Evolutionary conservation across 2,888 invertebrate species (phyloP).

Genomic region (Stramonita haemastoma): DNA sequence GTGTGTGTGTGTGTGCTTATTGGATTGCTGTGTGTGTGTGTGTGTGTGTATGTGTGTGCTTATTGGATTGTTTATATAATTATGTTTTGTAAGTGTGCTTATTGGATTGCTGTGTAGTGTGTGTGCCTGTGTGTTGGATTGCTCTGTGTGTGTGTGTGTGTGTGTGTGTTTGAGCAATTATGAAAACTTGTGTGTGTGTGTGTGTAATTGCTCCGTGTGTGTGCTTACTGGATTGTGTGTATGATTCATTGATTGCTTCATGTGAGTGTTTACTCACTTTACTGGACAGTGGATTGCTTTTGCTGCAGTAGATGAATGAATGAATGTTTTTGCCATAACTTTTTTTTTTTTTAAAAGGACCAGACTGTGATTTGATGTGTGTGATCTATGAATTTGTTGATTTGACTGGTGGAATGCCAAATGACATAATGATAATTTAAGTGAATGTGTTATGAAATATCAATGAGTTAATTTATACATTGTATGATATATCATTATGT

Average conservation of each 20-base stretch:
- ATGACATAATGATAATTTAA: not conserved
- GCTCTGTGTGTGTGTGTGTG: not conserved
- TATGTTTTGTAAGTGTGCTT: too few species aligned
- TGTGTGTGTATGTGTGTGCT: too few species aligned
- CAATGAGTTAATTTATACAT: not conserved
- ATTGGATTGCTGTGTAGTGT: not conserved
- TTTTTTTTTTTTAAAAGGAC: slow-evolving; percentile 4
- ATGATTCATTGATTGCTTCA: too few species aligned
- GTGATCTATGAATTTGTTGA: slow-evolving; percentile 14
- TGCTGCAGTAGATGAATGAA: not conserved
- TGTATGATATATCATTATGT: not conserved
- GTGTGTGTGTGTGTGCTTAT: too few species aligned
- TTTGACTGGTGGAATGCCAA: slow-evolving; percentile 1
- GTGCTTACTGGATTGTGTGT: too few species aligned
- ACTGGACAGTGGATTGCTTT: too few species aligned
- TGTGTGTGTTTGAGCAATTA: not conserved
- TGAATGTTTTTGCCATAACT: not conserved
- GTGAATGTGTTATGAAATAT: not conserved
- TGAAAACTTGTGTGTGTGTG: not conserved
- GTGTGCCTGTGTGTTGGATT: not conserved
- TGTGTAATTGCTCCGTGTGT: not conserved
- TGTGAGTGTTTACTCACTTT: not conserved
- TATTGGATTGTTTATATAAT: too few species aligned
- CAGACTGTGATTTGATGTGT: not conserved
- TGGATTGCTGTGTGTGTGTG: too few species aligned